Evolutionary conservation across 2,113 vertebrate genomes (phyloP).

Genomic region (Chiloscyllium plagiosum): DNA sequence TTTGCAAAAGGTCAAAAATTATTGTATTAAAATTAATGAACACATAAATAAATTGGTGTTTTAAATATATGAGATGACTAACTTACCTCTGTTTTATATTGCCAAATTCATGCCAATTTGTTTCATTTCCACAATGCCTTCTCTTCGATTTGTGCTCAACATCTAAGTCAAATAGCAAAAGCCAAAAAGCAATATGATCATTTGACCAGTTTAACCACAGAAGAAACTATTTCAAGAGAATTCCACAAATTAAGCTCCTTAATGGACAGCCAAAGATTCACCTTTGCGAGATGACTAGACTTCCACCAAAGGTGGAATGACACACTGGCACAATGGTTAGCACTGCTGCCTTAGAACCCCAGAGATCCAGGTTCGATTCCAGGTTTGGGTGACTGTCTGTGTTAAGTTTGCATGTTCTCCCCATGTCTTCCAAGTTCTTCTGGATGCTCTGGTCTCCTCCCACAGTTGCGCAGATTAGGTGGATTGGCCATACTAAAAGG

Average conservation of each 20-base stretch:
- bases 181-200: slow-evolving; percentile 1
- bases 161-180: slow-evolving; percentile 13
- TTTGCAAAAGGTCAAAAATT: neutral
- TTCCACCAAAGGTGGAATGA: neutral
- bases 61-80: neutral
- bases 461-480: too few species aligned
- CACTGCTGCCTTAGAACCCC: too few species aligned
- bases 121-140: neutral
- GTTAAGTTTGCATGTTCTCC: too few species aligned
- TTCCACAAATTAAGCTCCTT: neutral
- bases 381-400: too few species aligned
- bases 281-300: neutral
- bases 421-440: too few species aligned
- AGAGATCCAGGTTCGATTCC: too few species aligned
- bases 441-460: too few species aligned
- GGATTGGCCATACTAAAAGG: too few species aligned
- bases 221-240: neutral
- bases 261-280: neutral
- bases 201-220: neutral
- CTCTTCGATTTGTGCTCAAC: neutral
- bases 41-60: neutral
- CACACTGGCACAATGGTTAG: too few species aligned
- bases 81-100: slow-evolving; percentile 2
- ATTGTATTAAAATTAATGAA: neutral
- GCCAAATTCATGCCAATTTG: slow-evolving; percentile 4